These are phyloP conservation scores for Samia ricini DNA, from an alignment of 1,140 invertebrate genomes.

Conservation along the genomic window DNA sequence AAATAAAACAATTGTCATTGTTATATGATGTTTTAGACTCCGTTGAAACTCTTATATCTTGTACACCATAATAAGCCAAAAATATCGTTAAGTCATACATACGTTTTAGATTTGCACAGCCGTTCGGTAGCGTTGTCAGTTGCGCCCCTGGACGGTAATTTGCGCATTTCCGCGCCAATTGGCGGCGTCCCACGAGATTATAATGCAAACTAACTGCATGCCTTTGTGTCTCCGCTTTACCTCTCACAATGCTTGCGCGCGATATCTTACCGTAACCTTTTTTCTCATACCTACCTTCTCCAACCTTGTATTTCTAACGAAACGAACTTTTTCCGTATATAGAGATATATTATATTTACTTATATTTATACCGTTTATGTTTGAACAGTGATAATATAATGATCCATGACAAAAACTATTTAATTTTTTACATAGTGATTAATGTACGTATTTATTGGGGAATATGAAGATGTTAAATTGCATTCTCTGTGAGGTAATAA, in stretches of 20 bases:
- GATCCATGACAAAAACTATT: neutral
- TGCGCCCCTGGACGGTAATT: constrained; percentile 41
- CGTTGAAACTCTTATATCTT: neutral
- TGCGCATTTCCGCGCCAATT: constrained; percentile 56
- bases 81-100: neutral
- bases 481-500: no score
- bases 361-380: neutral
- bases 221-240: constrained; percentile 79
- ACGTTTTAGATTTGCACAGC: constrained; percentile 24
- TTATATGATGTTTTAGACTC: neutral
- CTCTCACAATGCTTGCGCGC: constrained; percentile 78
- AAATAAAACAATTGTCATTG: neutral
- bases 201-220: constrained; percentile 59
- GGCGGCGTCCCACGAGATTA: constrained; percentile 44
- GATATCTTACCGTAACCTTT: neutral
- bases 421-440: neutral
- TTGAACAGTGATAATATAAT: neutral
- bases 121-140: constrained; percentile 21
- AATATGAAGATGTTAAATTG: neutral
- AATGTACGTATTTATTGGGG: neutral
- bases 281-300: neutral
- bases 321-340: neutral
- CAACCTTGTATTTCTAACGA: neutral
- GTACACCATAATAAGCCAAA: neutral
- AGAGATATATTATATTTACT: no score